A percentile compares a stretch with the other conserved stretches of the same genome.
These are phyloP conservation scores for Pandion haliaetus DNA, from an alignment of 2,113 vertebrate genomes.

Conservation along the genomic window DNA sequence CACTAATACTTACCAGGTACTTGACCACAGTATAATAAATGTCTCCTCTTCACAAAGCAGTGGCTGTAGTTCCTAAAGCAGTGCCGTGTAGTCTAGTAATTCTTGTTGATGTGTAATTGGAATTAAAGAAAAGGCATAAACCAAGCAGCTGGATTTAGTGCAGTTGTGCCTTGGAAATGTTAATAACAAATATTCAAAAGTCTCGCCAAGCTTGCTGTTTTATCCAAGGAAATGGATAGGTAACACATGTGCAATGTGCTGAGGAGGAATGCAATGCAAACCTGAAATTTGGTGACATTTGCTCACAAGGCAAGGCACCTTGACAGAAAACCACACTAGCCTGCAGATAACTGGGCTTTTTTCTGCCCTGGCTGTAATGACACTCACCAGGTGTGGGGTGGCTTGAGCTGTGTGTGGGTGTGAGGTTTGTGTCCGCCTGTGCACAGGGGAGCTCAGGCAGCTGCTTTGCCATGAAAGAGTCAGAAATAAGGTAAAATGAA, in stretches of 20 bases:
- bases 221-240: not conserved
- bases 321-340: not conserved
- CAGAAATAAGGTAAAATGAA: conserved; percentile 34
- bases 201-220: not conserved
- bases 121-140: not conserved
- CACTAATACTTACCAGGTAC: not conserved
- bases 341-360: not conserved
- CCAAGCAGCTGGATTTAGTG: not conserved
- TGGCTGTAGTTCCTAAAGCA: not conserved
- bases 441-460: not conserved
- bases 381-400: not conserved
- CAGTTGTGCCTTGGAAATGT: not conserved
- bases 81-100: not conserved
- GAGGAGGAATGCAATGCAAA: not conserved
- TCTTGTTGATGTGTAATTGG: not conserved
- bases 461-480: not conserved
- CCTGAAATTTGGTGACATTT: not conserved
- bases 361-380: not conserved
- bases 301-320: not conserved
- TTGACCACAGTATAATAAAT: not conserved
- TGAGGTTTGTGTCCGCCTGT: fast-evolving
- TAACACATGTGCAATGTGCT: not conserved
- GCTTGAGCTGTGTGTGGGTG: not conserved
- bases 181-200: not conserved
- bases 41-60: not conserved